A percentile compares a stretch with the other conserved stretches of the same genome.
Conservation (phyloP, 2,888 invertebrate species). For the Folsomia manolachei region DNA sequence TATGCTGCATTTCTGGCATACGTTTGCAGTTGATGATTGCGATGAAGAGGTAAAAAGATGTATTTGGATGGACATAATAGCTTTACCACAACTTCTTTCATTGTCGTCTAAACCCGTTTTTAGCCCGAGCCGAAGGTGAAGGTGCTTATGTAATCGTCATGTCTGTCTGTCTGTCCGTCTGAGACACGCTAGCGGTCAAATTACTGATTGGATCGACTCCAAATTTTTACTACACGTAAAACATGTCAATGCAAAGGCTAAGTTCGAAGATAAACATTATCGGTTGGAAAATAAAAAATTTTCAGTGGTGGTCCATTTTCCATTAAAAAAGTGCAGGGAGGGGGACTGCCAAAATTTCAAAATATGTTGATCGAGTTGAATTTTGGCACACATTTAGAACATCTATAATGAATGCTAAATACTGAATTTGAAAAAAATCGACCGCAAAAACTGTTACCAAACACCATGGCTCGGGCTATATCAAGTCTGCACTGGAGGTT, state of each 20-base stretch:
- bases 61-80: too few relatives aligned
- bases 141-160: neutral
- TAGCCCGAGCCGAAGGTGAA: neutral
- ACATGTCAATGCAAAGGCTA: neutral
- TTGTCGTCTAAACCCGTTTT: too few relatives aligned
- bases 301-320: neutral
- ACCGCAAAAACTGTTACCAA: neutral
- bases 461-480: neutral
- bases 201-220: neutral
- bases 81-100: too few relatives aligned
- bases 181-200: neutral
- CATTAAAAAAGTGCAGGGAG: too few relatives aligned
- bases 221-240: neutral
- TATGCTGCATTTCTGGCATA: too few relatives aligned
- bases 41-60: too few relatives aligned
- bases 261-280: neutral
- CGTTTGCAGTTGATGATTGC: too few relatives aligned
- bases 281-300: neutral
- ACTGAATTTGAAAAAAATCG: too few relatives aligned
- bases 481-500: neutral
- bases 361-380: neutral
- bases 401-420: too few relatives aligned
- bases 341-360: neutral
- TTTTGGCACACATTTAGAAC: neutral
- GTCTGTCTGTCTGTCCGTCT: neutral